Evolutionary conservation across 2,113 vertebrate species (phyloP).

Genomic region (Willisornis vidua): DNA sequence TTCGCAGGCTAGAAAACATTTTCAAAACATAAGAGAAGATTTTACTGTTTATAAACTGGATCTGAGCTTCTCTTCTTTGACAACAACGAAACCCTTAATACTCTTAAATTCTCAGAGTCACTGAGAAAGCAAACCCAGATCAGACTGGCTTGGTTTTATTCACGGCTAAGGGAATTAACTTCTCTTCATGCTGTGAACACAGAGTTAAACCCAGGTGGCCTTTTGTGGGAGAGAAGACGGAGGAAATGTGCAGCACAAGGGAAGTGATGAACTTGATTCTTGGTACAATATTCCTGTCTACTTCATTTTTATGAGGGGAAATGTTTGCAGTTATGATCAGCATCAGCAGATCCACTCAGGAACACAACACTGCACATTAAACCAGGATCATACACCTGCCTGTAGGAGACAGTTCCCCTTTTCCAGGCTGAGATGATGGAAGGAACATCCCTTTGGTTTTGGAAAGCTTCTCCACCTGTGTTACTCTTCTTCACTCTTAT

Average conservation of each 20-base stretch:
- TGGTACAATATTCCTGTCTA: neutral
- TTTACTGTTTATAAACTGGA: conserved; percentile 14
- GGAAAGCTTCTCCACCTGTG: neutral
- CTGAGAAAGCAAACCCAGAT: neutral
- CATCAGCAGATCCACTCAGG: neutral
- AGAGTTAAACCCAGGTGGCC: neutral
- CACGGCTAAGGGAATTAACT: neutral
- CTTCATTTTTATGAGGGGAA: neutral
- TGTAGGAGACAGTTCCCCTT: neutral
- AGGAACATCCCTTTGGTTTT: neutral
- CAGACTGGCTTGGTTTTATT: neutral
- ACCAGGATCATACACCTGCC: neutral
- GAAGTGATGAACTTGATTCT: neutral
- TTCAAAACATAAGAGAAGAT: conserved; percentile 22
- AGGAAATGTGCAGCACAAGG: neutral
- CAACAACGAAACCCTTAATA: neutral
- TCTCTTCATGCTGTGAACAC: neutral
- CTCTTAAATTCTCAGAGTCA: neutral
- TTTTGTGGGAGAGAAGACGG: neutral
- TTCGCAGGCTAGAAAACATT: conserved; percentile 31
- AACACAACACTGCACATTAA: neutral
- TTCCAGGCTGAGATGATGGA: neutral
- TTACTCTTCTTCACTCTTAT: neutral
- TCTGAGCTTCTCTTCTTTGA: neutral
- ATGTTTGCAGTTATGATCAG: neutral